Percentiles rank a stretch among this genome's conserved stretches.
phyloP scores from a whole-genome alignment of 2,888 invertebrate genomes.

The Machimus rusticus region DNA sequence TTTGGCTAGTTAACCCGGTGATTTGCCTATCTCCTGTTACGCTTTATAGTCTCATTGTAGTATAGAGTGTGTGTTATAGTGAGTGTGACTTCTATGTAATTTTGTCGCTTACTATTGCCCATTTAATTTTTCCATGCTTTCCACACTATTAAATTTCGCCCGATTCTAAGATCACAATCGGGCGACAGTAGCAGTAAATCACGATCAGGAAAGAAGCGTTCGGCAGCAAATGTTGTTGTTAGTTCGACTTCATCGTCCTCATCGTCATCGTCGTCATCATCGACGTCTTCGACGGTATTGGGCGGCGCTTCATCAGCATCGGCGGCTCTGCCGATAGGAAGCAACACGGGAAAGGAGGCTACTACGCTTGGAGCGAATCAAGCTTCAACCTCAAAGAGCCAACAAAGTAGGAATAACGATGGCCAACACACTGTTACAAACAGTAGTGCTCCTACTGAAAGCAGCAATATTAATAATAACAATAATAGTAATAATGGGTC shows the following conservation, averaged over 20 bases:
- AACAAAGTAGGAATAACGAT: not conserved
- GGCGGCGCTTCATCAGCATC: conserved; percentile 50
- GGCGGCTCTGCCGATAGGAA: conserved; percentile 44
- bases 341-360: conserved; percentile 41
- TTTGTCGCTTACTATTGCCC: conserved; percentile 44
- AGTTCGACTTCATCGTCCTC: conserved; percentile 48
- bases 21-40: conserved; percentile 15
- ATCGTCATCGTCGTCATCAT: conserved; percentile 50
- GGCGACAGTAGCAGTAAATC: conserved; percentile 53
- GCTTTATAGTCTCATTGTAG: not conserved
- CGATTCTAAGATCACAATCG: conserved; percentile 51
- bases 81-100: conserved; percentile 14
- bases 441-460: not conserved
- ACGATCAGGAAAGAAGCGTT: conserved; percentile 61
- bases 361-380: not conserved
- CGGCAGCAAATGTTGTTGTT: conserved; percentile 52
- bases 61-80: conserved; percentile 13
- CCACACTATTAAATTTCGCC: conserved; percentile 44
- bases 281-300: conserved; percentile 44
- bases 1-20: not conserved
- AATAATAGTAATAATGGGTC: conserved; percentile 35
- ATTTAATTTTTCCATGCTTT: conserved; percentile 50
- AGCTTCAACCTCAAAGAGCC: not conserved
- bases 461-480: not conserved
- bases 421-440: not conserved